Conservation (phyloP, 64 coral and sea anemone genomes). For the Astreopora myriophthalma region DNA sequence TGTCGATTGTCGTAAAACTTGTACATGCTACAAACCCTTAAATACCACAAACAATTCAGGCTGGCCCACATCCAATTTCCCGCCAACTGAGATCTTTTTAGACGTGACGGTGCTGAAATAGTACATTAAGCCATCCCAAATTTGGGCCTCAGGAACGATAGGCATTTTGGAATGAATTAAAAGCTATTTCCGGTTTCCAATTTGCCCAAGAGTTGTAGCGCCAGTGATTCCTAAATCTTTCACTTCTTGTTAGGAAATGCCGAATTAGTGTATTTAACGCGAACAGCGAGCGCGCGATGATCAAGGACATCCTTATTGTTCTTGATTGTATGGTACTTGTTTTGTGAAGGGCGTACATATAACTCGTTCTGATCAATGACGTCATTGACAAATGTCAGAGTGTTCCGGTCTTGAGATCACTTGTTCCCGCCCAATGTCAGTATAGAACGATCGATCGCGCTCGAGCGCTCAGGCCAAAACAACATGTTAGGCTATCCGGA, state of each 20-base stretch:
- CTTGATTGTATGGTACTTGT: background rate
- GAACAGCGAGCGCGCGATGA: background rate
- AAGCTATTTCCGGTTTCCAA: slow-evolving; percentile 12
- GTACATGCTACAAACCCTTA: background rate
- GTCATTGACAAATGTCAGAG: slow-evolving; percentile 41
- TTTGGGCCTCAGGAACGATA: background rate
- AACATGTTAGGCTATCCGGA: background rate
- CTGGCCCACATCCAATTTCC: background rate
- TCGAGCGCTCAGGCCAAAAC: background rate
- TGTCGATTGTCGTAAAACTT: background rate
- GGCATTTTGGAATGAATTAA: background rate
- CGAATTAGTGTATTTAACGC: background rate
- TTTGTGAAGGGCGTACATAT: slow-evolving; percentile 20
- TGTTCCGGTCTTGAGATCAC: slow-evolving; percentile 7
- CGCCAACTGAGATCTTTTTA: background rate
- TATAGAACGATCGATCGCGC: background rate
- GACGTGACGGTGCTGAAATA: background rate
- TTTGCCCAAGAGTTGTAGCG: background rate
- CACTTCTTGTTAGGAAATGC: background rate
- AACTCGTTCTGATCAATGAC: slow-evolving; percentile 11
- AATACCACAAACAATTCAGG: background rate
- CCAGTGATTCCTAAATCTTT: background rate
- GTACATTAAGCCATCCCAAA: background rate
- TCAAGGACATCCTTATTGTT: background rate
- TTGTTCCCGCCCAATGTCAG: background rate